These are phyloP conservation scores for Cydia strobilella DNA, from an alignment of 1,140 invertebrate genomes.

Conservation along the genomic window DNA sequence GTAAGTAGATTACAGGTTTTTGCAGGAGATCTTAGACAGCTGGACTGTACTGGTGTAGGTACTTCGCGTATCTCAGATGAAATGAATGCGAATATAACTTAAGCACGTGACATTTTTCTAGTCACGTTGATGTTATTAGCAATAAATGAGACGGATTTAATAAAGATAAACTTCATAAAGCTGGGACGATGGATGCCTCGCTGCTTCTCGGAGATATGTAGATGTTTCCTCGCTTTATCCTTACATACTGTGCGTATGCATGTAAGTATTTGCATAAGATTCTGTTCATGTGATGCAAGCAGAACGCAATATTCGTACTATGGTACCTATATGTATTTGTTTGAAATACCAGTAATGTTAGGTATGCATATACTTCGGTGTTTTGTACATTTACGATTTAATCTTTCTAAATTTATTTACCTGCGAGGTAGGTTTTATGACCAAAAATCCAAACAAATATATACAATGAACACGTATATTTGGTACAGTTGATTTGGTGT, in stretches of 20 bases:
- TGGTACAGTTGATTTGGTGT: constrained; percentile 30
- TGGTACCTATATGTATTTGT: too few species aligned
- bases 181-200: neutral
- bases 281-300: neutral
- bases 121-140: neutral
- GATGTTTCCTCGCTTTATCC: neutral
- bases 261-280: neutral
- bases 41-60: too few species aligned
- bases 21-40: too few species aligned
- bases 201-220: neutral
- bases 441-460: neutral
- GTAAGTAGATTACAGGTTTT: too few species aligned
- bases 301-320: neutral
- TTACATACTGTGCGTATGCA: neutral
- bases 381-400: too few species aligned
- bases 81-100: neutral
- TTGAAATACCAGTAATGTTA: too few species aligned
- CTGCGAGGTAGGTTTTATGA: neutral
- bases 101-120: neutral
- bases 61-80: neutral
- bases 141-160: neutral
- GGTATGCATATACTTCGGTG: too few species aligned
- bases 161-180: constrained; percentile 10
- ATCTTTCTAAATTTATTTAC: neutral
- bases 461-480: constrained; percentile 26